Evolutionary conservation across 1,140 invertebrate species (phyloP).

Genomic region (Drosophila malerkotliana): DNA sequence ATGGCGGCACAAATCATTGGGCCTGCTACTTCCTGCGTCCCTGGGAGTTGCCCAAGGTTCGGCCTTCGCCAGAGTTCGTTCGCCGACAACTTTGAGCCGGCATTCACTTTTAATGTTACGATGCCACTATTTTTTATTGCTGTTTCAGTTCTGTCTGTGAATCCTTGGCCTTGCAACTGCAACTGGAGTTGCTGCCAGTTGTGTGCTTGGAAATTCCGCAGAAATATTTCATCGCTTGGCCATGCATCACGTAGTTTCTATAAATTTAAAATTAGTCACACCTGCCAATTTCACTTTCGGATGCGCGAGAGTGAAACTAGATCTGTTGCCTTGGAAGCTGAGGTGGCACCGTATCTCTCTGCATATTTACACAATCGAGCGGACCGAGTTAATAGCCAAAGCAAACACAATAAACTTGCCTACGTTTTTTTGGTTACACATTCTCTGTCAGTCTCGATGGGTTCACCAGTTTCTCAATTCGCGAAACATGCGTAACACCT

Average conservation of each 20-base stretch:
- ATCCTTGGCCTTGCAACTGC: constrained; percentile 1
- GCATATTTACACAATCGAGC: constrained; percentile 61
- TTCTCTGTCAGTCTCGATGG: constrained; percentile 14
- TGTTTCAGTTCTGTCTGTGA: constrained; percentile 4
- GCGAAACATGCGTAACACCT: constrained; percentile 52
- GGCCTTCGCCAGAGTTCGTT: constrained; percentile 65
- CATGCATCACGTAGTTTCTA: constrained; percentile 38
- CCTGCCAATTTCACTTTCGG: constrained; percentile 64
- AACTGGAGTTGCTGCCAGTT: background rate
- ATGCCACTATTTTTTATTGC: constrained; percentile 1
- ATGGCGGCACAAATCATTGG: constrained; percentile 32
- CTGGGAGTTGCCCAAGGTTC: constrained; percentile 53
- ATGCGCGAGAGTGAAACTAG: constrained; percentile 46
- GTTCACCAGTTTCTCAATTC: constrained; percentile 35
- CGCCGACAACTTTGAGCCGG: constrained; percentile 22
- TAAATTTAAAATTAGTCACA: constrained; percentile 60
- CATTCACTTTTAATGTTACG: constrained; percentile 57
- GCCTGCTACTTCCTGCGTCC: constrained; percentile 61
- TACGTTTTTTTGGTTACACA: constrained; percentile 54
- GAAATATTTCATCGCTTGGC: constrained; percentile 30
- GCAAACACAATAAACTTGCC: constrained; percentile 50
- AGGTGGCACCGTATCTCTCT: constrained; percentile 32
- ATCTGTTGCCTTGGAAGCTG: constrained; percentile 31
- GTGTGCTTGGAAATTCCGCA: constrained; percentile 23
- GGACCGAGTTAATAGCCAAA: constrained; percentile 49